Evolutionary conservation across 2,797 vertebrate species (phyloP), one percentile per base, ranked within the genome.

Genomic region (Melanotaenia pygmaea): DNA sequence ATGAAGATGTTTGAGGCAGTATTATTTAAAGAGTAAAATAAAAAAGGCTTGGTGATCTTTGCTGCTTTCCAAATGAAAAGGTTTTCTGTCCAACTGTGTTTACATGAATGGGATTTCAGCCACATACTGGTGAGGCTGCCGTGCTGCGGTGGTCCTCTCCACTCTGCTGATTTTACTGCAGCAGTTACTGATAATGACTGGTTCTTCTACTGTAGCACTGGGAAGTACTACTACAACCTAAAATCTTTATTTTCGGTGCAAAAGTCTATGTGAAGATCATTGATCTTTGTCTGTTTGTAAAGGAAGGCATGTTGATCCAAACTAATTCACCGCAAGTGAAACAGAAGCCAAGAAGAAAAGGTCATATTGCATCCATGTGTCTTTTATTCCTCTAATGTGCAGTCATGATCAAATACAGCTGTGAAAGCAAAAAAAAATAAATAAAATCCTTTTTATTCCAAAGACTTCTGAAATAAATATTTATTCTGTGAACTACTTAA

Each of bases 101-200:
- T 78, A 63, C 75, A 66, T 81, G 80, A 89, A 82, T 78, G 70
- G 77, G 87, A 79, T 82, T 83, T 76, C 64, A 67, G 69, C 76
- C 74, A 62, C 77, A 83, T 82, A 86, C 87, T 76, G 63, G 78
- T 77, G 77, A 57, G 65, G 81, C 72, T 69, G 76, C 82, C 69
- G 70, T 66, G 74, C 66, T 35, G 58, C 76, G 86, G 81, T 67
- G 83, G 67, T 79, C 58, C 63, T 81, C 77, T 82, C 76, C 77
- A 68, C 77, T 67, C 79, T 47, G 63, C 78, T 83, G 80, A 68
- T 74, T 88, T 90, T 76, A 85, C 71, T 72, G 79, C 77, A 59
- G 79, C 35, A 74, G 81, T 85, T 78, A 83, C 79, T 76, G 82
- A 79, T 89, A 91, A 93, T 86, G 77, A 90, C 75, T 53, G 71